Evolutionary conservation across 2,113 vertebrate genomes (phyloP).

Genomic region (Meleagris gallopavo): DNA sequence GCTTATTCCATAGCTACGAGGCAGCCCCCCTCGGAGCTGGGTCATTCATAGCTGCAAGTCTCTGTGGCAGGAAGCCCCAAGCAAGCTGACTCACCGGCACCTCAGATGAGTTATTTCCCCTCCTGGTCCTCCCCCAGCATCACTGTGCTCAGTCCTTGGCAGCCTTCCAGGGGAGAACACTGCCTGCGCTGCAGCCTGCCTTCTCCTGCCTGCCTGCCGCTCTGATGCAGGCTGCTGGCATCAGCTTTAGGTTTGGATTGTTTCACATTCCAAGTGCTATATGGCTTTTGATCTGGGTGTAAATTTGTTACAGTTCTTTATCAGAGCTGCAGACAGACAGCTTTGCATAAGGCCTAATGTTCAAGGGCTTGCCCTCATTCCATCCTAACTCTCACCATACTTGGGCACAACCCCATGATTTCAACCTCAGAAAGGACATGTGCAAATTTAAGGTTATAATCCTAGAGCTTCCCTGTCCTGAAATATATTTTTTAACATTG

Average conservation of each 20-base stretch:
- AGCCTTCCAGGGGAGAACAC: constrained; percentile 29
- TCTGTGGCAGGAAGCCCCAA: neutral
- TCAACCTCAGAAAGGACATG: neutral
- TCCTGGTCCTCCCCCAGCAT: constrained; percentile 18
- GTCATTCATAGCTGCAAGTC: neutral
- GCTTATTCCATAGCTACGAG: neutral
- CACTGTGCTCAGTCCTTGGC: neutral
- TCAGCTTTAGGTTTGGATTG: neutral
- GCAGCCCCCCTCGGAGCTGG: neutral
- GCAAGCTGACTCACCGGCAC: neutral
- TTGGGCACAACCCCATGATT: neutral
- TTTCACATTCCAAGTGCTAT: neutral
- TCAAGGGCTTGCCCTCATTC: neutral
- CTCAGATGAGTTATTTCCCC: neutral
- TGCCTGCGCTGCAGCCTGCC: neutral
- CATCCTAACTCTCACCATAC: neutral
- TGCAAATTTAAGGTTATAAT: neutral
- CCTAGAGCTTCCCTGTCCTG: neutral
- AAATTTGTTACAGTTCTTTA: neutral
- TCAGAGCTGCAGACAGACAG: neutral
- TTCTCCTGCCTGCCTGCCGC: neutral
- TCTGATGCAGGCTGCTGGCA: neutral
- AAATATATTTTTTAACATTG: neutral
- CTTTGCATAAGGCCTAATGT: neutral
- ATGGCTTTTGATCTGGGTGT: neutral